A percentile compares a stretch with the other conserved stretches of the same genome.
phyloP scores from a whole-genome alignment of 2,113 vertebrate species.

The Dolichotis patagonum region DNA sequence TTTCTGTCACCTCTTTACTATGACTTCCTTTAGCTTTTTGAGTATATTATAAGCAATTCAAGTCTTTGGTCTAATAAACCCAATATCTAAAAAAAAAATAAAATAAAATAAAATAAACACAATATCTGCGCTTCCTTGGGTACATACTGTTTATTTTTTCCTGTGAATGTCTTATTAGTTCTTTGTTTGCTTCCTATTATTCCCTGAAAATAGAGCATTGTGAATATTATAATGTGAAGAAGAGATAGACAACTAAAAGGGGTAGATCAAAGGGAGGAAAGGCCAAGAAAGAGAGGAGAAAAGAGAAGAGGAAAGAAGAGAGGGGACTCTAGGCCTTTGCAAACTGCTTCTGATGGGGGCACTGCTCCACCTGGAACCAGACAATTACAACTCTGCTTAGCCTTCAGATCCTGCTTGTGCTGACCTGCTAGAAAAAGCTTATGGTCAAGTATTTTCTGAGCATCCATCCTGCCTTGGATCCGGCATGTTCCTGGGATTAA shows the following conservation, averaged over 20 bases:
- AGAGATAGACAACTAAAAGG: neutral
- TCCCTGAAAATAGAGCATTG: neutral
- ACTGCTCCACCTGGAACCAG: neutral
- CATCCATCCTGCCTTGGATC: neutral
- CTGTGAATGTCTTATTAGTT: neutral
- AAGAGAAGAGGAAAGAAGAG: neutral
- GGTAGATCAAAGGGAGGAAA: neutral
- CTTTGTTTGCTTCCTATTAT: neutral
- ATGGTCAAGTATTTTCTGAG: neutral
- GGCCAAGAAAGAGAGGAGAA: neutral
- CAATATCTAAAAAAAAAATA: neutral
- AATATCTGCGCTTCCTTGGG: neutral
- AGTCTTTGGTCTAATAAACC: neutral
- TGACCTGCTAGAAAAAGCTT: neutral
- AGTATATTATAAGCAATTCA: neutral
- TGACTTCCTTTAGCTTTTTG: neutral
- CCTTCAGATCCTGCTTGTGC: neutral
- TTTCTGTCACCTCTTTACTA: neutral
- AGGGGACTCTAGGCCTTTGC: neutral
- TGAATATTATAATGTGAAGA: neutral
- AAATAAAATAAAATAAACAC: no score
- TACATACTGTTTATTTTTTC: neutral
- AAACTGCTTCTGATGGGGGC: neutral
- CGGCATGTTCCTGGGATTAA: no score
- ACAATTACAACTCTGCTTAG: neutral